Evolutionary conservation across 2,113 vertebrate species (phyloP).

Genomic region (Dasyurus viverrinus): DNA sequence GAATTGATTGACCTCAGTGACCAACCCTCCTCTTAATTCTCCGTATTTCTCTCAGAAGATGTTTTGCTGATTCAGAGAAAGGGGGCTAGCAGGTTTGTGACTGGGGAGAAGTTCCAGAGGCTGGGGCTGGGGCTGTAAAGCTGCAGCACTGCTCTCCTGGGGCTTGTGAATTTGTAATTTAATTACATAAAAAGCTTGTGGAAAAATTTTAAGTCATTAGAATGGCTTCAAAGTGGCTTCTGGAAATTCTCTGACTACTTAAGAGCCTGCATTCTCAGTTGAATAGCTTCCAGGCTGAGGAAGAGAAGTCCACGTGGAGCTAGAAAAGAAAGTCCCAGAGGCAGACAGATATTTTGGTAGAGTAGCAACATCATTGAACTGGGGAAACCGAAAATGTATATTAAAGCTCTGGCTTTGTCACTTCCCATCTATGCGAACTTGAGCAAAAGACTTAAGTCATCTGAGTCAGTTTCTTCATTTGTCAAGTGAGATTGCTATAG

Average conservation of each 20-base stretch:
- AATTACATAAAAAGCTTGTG: not conserved
- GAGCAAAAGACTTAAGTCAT: not conserved
- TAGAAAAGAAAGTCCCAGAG: not conserved
- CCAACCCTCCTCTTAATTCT: not conserved
- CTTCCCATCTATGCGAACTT: not conserved
- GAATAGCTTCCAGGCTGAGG: not conserved
- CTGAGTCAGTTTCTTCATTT: not conserved
- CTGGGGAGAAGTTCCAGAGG: not conserved
- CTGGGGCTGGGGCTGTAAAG: not conserved
- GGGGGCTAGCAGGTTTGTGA: not conserved
- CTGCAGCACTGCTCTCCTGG: not conserved
- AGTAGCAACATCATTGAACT: not conserved
- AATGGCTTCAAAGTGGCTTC: not conserved
- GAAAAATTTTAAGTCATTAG: not conserved
- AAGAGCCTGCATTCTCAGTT: not conserved
- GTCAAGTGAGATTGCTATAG: not conserved
- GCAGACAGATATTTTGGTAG: not conserved
- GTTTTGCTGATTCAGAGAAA: not conserved
- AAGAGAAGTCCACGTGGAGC: not conserved
- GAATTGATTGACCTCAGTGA: not conserved
- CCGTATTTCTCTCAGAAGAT: not conserved
- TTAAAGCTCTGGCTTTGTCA: not conserved
- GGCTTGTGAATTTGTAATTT: not conserved
- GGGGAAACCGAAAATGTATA: not conserved
- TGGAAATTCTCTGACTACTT: not conserved